A percentile compares a stretch with the other conserved stretches of the same genome.
phyloP scores from a whole-genome alignment of 2,113 vertebrate genomes.

The Calyptomena viridis region DNA sequence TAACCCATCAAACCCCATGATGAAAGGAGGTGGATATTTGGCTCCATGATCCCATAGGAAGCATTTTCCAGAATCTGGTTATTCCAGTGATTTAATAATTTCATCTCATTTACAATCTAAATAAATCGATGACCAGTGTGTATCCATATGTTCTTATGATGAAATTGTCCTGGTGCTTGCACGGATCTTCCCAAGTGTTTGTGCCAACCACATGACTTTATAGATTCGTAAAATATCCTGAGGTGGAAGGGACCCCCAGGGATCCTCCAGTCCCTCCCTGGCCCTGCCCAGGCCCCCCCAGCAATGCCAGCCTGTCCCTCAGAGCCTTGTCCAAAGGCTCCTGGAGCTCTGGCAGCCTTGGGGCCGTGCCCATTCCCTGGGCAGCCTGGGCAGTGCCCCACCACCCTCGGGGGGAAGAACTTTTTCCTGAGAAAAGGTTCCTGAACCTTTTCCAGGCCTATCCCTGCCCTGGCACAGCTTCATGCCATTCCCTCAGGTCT shows the following conservation, averaged over 20 bases:
- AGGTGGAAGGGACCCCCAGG: not conserved
- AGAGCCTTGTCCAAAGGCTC: fast-evolving
- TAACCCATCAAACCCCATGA: not conserved
- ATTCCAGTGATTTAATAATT: not conserved
- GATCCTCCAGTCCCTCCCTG: not conserved
- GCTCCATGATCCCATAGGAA: not conserved
- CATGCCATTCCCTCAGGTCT: not conserved
- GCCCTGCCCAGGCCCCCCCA: not conserved
- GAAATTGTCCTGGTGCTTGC: not conserved
- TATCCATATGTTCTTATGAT: not conserved
- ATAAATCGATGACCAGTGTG: not conserved
- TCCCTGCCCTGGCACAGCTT: not conserved
- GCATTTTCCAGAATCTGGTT: not conserved
- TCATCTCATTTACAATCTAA: not conserved
- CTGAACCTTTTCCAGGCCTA: too few species aligned
- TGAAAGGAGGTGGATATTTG: not conserved
- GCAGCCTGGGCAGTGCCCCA: not conserved
- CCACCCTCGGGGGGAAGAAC: not conserved
- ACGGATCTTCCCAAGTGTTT: not conserved
- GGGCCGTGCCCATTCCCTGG: not conserved
- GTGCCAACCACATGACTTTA: not conserved
- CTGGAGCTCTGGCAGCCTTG: not conserved
- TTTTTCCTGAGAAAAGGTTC: fast-evolving
- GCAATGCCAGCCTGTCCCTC: not conserved
- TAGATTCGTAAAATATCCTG: not conserved